Percentiles rank a stretch among this genome's conserved stretches.
Evolutionary conservation across 2,888 invertebrate genomes (phyloP).

Genomic region (Clostera curtula): DNA sequence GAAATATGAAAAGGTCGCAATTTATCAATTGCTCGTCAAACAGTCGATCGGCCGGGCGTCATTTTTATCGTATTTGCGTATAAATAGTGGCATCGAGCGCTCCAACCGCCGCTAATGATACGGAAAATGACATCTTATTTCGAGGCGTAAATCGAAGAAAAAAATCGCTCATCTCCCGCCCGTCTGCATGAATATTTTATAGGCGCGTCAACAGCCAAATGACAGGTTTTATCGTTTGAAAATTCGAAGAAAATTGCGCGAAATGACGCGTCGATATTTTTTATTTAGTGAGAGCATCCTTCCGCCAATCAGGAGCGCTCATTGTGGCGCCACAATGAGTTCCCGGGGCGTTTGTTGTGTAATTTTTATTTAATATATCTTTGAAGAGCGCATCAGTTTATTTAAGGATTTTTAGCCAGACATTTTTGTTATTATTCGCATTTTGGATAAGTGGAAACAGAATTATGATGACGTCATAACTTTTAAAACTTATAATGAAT

Average conservation of each 20-base stretch:
- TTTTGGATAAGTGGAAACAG: no score
- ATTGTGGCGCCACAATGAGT: conserved; percentile 67
- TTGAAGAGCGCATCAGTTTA: conserved; percentile 64
- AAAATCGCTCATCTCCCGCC: conserved; percentile 70
- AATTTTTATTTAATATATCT: conserved; percentile 70
- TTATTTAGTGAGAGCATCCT: conserved; percentile 74
- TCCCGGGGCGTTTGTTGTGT: conserved; percentile 57
- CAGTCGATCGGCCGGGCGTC: conserved; percentile 70
- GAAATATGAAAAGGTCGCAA: conserved; percentile 63
- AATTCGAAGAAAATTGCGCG: conserved; percentile 72
- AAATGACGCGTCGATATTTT: conserved; percentile 75
- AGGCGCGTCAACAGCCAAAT: conserved; percentile 74
- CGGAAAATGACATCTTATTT: conserved; percentile 77
- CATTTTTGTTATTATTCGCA: conserved; percentile 13
- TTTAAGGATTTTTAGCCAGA: conserved; percentile 37
- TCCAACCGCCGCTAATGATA: conserved; percentile 72
- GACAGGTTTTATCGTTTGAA: conserved; percentile 76
- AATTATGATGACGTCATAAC: no score
- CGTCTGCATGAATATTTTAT: conserved; percentile 74
- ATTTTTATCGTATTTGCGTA: conserved; percentile 74
- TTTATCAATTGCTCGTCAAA: conserved; percentile 72
- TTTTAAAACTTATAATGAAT: no score
- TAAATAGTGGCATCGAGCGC: conserved; percentile 70
- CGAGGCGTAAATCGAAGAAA: conserved; percentile 73
- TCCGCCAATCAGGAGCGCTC: conserved; percentile 72